These are phyloP conservation scores for Paradoxurus hermaphroditus DNA, from an alignment of 2,113 vertebrate species.

Conservation along the genomic window DNA sequence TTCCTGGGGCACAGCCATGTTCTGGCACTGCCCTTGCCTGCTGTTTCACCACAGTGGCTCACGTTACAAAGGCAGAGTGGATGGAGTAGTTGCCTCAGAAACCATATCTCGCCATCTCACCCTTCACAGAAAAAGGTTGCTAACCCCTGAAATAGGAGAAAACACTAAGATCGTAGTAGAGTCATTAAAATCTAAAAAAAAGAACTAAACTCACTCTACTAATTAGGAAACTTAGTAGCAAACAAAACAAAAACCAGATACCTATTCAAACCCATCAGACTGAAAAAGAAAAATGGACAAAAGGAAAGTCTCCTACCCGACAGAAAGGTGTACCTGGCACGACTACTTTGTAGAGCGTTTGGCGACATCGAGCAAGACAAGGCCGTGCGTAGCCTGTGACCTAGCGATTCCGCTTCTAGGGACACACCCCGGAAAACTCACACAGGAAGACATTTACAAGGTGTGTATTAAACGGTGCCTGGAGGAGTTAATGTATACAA, in stretches of 20 bases:
- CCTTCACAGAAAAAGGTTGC: neutral
- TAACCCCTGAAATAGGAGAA: neutral
- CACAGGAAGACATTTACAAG: neutral
- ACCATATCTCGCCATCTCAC: neutral
- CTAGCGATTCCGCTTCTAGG: neutral
- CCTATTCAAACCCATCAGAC: neutral
- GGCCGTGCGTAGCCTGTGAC: neutral
- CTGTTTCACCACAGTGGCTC: neutral
- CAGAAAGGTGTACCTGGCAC: neutral
- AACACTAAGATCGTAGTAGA: neutral
- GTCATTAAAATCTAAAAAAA: constrained; percentile 14
- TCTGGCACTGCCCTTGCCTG: neutral
- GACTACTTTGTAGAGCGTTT: neutral
- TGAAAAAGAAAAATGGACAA: neutral
- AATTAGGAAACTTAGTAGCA: neutral
- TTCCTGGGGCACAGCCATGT: neutral
- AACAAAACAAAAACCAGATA: neutral
- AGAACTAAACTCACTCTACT: neutral
- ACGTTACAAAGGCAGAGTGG: neutral
- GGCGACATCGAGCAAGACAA: neutral
- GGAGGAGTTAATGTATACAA: neutral
- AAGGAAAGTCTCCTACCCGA: neutral
- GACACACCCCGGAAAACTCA: neutral
- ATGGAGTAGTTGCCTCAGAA: neutral
- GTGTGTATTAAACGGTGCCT: neutral